Evolutionary conservation across 2,113 vertebrate species (phyloP), one percentile per base, ranked within the genome.

Genomic region (Cheilinus undulatus): DNA sequence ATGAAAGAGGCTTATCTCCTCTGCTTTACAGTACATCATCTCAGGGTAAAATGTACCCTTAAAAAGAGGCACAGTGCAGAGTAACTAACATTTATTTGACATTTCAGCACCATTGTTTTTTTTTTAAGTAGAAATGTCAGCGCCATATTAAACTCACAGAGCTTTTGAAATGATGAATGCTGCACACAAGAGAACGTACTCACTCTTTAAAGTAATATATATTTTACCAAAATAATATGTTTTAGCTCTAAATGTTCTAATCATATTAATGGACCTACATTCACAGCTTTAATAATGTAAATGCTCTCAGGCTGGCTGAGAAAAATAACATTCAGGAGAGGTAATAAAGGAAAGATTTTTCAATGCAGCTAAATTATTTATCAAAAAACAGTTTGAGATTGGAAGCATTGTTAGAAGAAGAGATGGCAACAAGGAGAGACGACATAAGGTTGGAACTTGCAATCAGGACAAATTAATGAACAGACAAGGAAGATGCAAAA

Each of bases 361-460:
- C 17, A 10, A 17, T 40, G 30, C 17, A 42, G 34, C 32, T 45
- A 50, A 64, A 50, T 63, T 1, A 42, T 63, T 40, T n/a, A 63
- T 17, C 28, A n/a, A 43, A 62, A 61, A 45, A 45, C 15, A 53
- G 50, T 69, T 32, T 49, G 17, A n/a, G 36, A 40, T 51, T 22
- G 9, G 34, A 53, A 49, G 53, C 62, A 71, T 20, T 49, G 78
- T 70, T 78, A 85, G 42, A 13, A 45, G 20, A 49, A 28, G 52
- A 72, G 30, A 75, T 51, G 57, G 61, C 45, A 68, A 36, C 56
- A 49, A 49, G 45, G 23, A 77, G 0, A 22, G 36, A 58, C 40
- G 62, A 52, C 48, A 72, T 30, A 46, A 53, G 42, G 43, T 34
- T 42, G 0, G 49, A 81, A 43, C 24, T 6, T 17, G 62, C 36